Base-by-base conservation (phyloP, 1,140 invertebrate species). In the Matsumurasca onukii region DNA sequence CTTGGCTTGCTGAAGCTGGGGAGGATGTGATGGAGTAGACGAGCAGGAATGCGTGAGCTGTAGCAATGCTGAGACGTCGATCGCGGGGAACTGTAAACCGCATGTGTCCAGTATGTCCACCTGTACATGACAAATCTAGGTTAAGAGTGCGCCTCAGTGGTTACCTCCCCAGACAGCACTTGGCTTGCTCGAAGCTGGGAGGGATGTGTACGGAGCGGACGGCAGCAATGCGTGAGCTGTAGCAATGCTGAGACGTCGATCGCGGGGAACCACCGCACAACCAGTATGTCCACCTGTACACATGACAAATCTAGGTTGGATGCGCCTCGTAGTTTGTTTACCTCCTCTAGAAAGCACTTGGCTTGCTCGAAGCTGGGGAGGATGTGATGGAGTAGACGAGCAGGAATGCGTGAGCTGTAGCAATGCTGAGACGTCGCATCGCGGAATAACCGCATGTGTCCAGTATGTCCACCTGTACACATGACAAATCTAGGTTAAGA, bases 51-150 rank as follows among this genome's bases (percentile, higher is more conserved):
- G 93, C 9, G 93, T 93, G 89, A 3, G 93, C 93, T 2, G 91
- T 95, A 0, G 93, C 91, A 73, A 97, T 94, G 72, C 90, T 93
- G 27, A 97, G 81, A 57, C 92, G 82, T 69, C 89, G 80, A n/a
- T n/a, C 92, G 94, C 94, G 29, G 92, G 92, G 20, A n/a, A n/a
- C n/a, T n/a, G 93, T 93, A 78, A 94, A 94, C 91, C 76, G 91
- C 86, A 91, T 2, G 94, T 97, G 78, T 95, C 93, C 73, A 96
- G 76, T 52, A 96, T 91, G 77, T 96, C 93, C 45, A 95, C 92
- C 82, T 87, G 80, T 65, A 48, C 17, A 48, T 12, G 17, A n/a
- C 3, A 79, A 69, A 67, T 64, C 25, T n/a, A n/a, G n/a, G n/a
- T 55, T 20, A 73, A n/a, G n/a, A n/a, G 34, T n/a, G n/a, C n/a